A percentile compares a stretch with the other conserved stretches of the same genome.
Conservation (phyloP, 2,888 invertebrate genomes). For the Synergus japonicus region DNA sequence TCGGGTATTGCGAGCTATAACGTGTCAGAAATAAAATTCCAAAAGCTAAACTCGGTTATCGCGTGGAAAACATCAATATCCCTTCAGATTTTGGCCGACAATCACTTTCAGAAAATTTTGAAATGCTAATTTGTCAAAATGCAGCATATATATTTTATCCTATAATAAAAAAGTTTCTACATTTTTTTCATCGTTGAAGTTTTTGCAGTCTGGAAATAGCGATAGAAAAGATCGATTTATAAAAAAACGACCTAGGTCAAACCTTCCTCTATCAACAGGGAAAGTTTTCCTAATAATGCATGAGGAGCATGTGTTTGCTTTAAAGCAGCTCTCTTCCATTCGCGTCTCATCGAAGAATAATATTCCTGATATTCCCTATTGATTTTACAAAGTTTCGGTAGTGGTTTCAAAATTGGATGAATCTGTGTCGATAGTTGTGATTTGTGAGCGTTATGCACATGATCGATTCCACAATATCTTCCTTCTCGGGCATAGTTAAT, state of each 20-base stretch:
- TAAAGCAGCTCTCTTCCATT: neutral
- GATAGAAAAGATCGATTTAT: neutral
- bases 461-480: neutral
- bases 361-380: neutral
- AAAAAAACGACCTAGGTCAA: neutral
- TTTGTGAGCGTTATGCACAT: neutral
- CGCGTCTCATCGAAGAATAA: neutral
- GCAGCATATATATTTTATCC: neutral
- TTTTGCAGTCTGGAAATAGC: too few relatives aligned
- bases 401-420: slow-evolving; percentile 6
- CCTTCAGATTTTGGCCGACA: neutral
- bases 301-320: neutral
- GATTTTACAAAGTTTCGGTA: neutral
- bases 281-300: neutral
- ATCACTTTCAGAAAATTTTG: neutral
- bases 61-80: slow-evolving; percentile 14
- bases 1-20: slow-evolving; percentile 18
- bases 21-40: slow-evolving; percentile 29
- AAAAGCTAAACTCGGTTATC: slow-evolving; percentile 20
- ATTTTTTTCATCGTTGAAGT: too few relatives aligned
- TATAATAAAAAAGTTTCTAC: too few relatives aligned
- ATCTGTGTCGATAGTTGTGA: neutral
- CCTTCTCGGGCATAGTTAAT: neutral
- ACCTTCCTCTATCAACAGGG: neutral
- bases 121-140: neutral